A percentile compares a stretch with the other conserved stretches of the same genome.
These are phyloP conservation scores for Synanthedon vespiformis DNA, from an alignment of 2,888 invertebrate genomes.

Conservation along the genomic window DNA sequence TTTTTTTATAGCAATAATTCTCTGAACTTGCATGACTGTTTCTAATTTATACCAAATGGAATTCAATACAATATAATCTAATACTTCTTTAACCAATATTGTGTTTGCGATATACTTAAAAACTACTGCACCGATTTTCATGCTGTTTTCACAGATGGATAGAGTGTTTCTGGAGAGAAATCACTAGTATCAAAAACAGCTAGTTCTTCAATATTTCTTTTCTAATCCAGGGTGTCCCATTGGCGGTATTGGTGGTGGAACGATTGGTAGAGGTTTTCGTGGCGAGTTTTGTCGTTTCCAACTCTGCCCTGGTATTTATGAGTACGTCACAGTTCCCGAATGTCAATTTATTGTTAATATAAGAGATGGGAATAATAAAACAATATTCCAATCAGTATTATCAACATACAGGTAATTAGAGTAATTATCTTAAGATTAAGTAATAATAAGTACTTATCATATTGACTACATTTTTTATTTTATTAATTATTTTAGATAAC, in stretches of 20 bases:
- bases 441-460: neutral
- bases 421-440: neutral
- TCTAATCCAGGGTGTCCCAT: conserved; percentile 70
- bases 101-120: no score
- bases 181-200: no score
- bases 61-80: no score
- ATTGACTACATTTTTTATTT: neutral
- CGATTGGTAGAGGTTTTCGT: conserved; percentile 90
- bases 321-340: conserved; percentile 84
- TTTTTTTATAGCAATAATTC: neutral
- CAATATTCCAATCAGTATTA: conserved; percentile 83
- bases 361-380: conserved; percentile 73
- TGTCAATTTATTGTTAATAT: conserved; percentile 94
- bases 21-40: no score
- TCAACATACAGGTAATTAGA: conserved; percentile 77
- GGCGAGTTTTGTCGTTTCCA: conserved; percentile 95
- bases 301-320: conserved; percentile 89
- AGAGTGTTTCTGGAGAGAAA: no score
- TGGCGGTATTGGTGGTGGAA: conserved; percentile 68
- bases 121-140: no score
- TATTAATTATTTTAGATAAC: conserved; percentile 1
- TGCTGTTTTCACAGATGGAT: no score
- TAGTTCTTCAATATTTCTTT: no score
- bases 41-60: no score
- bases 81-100: no score